Evolutionary conservation across 2,797 vertebrate genomes (phyloP).

Genomic region (Borostomias antarcticus): DNA sequence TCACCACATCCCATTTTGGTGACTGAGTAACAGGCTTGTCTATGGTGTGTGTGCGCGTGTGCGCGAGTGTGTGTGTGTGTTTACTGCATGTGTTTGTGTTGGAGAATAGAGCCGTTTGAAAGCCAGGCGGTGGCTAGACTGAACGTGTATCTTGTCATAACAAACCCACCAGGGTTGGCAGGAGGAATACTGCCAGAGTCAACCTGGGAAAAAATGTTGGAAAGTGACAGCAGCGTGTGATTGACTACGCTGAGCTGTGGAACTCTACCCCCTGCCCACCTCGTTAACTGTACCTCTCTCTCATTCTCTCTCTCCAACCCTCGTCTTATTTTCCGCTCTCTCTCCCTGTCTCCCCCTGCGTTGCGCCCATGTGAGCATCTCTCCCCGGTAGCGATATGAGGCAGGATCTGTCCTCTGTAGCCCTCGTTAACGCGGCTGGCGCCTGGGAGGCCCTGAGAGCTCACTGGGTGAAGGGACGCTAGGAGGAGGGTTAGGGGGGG

Average conservation of each 20-base stretch:
- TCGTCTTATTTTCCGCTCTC: neutral
- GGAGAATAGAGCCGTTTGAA: slow-evolving; percentile 47
- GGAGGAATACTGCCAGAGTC: slow-evolving; percentile 43
- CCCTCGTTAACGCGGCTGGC: slow-evolving; percentile 36
- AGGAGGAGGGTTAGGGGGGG: slow-evolving; percentile 14
- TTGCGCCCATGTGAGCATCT: slow-evolving; percentile 12
- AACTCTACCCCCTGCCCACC: neutral
- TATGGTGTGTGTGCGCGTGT: slow-evolving; percentile 8
- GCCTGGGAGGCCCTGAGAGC: slow-evolving; percentile 19
- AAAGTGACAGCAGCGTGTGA: too few species aligned
- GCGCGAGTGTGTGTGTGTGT: slow-evolving; percentile 12
- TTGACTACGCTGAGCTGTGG: too few species aligned
- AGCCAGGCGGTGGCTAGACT: slow-evolving; percentile 50
- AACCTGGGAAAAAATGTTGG: too few species aligned
- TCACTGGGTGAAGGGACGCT: slow-evolving; percentile 45
- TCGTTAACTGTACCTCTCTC: neutral
- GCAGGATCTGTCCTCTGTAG: slow-evolving; percentile 6
- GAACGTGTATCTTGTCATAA: slow-evolving; percentile 66
- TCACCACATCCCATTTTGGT: too few species aligned
- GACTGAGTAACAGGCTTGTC: too few species aligned
- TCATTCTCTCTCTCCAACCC: neutral
- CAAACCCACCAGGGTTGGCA: slow-evolving; percentile 39
- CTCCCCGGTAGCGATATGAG: slow-evolving; percentile 23
- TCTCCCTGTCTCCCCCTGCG: neutral
- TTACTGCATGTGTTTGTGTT: slow-evolving; percentile 39